Conservation (phyloP, 2,888 invertebrate species). For the Hartigia nigra region DNA sequence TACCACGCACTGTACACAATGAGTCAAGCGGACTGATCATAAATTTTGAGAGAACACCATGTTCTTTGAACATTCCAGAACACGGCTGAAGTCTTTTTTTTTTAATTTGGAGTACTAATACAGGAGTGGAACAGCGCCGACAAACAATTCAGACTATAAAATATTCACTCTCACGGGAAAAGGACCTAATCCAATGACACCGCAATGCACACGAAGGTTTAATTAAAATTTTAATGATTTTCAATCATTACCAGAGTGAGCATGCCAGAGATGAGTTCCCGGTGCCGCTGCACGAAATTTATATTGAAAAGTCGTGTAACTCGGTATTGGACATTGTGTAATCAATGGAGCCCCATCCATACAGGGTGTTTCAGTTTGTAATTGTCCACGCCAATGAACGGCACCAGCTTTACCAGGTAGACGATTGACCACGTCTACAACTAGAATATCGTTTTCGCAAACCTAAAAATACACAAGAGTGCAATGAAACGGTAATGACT, state of each 20-base stretch:
- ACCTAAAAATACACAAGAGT: conserved; percentile 66
- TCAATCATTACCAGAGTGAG: conserved; percentile 66
- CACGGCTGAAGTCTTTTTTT: too few species aligned
- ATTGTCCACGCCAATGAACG: conserved; percentile 82
- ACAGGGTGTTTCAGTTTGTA: conserved; percentile 73
- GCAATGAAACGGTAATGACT: not conserved
- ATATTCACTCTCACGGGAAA: too few species aligned
- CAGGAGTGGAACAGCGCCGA: too few species aligned
- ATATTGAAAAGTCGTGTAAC: conserved; percentile 77
- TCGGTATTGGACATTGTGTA: conserved; percentile 80
- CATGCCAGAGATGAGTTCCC: conserved; percentile 81
- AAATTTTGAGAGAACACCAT: too few species aligned
- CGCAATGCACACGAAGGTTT: too few species aligned
- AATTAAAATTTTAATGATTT: too few species aligned
- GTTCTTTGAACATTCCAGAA: too few species aligned
- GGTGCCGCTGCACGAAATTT: conserved; percentile 75
- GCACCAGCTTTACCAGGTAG: conserved; percentile 76
- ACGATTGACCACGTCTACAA: conserved; percentile 79
- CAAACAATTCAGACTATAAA: too few species aligned
- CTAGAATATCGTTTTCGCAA: conserved; percentile 78
- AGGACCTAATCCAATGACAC: too few species aligned
- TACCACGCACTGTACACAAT: too few species aligned
- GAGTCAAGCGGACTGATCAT: too few species aligned
- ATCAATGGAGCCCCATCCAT: conserved; percentile 84
- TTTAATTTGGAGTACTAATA: too few species aligned